Base-by-base conservation (phyloP, 2,888 invertebrate species). In the Torymus auratus region DNA sequence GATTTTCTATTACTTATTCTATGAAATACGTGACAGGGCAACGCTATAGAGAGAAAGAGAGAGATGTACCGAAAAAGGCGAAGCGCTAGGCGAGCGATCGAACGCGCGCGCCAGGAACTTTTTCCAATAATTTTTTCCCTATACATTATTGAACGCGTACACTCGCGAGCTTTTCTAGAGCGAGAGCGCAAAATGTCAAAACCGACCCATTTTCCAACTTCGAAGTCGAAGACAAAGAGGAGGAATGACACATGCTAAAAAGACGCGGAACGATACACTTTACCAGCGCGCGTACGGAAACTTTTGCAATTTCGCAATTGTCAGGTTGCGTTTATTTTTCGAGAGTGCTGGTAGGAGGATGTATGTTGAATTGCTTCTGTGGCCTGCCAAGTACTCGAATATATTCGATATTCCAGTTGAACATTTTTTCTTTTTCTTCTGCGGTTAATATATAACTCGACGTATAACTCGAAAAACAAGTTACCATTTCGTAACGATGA, bases 121-220 rank as follows among this genome's bases (percentile, higher is more conserved):
- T 70, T 70, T 13, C 70, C 70, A 64, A 70, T 64, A 72, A 72
- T 78, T 72, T 67, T 78, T 78, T 72, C 65, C 60, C 62, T 76
- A 78, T 41, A 72, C 64, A 60, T 67, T 23, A 72, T 72, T 61
- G 72, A 67, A 20, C 58, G 64, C 23, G 28, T 23, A 28, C 7
- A 41, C 41, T 41, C 41, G 41, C 5, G 41, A 41, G 12, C 60
- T 71, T 61, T 78, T 58, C 7, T 53, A 20, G 55, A 28, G 13
- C n/a, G 12, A 10, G 53, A 10, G 53, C 7, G 28, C 14, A 58
- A 23, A 72, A 78, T 61, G 72, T 67, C 67, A 55, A 78, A 78
- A 60, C 67, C 72, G 72, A 72, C 78, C 72, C 17, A 72, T 61
- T 61, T 72, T 65, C 60, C 28, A 76, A 60, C 60, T 61, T 52